These are phyloP conservation scores for Plodia interpunctella DNA, from an alignment of 1,140 invertebrate genomes.

Conservation along the genomic window DNA sequence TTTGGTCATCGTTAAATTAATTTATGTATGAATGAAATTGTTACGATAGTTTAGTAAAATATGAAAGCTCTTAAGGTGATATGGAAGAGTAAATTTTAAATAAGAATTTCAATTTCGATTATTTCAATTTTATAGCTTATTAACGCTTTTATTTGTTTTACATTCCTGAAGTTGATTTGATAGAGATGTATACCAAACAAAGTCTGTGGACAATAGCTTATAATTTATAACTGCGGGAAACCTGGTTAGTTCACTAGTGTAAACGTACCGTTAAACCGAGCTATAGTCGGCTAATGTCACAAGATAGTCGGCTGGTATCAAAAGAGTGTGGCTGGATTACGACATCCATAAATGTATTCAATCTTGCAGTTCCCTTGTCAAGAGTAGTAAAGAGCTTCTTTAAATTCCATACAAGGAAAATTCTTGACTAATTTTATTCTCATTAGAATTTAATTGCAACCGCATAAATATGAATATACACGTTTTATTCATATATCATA, in stretches of 20 bases:
- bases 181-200: no score
- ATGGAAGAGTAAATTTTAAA: no score
- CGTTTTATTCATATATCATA: not conserved
- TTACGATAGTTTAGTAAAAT: no score
- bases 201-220: no score
- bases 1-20: no score
- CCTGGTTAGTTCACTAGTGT: not conserved
- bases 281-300: not conserved
- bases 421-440: not conserved
- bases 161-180: no score
- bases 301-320: not conserved
- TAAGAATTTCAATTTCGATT: no score
- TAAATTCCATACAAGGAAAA: not conserved
- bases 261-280: not conserved
- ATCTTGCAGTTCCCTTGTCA: not conserved
- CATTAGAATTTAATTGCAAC: not conserved
- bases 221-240: no score
- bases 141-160: no score
- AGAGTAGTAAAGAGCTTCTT: not conserved
- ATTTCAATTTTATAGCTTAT: no score
- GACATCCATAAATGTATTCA: conserved; percentile 1
- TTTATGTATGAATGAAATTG: no score
- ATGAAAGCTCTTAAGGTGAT: no score
- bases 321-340: not conserved
- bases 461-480: not conserved